Base-by-base conservation (phyloP, 2,113 vertebrate genomes). In the Alethe castanea region DNA sequence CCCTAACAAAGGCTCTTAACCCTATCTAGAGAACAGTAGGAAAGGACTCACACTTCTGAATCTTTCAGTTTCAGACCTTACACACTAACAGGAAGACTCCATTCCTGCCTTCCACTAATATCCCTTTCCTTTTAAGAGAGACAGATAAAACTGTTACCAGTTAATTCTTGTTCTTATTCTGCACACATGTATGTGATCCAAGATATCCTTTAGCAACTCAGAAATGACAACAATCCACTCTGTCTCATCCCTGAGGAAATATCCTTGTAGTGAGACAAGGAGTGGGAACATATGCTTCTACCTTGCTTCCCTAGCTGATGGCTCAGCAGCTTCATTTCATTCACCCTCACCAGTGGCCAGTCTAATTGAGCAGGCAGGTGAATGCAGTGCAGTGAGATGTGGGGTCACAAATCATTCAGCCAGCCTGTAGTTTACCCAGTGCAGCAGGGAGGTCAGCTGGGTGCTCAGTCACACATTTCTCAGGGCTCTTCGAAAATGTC, bases 211-310 rank as follows among this genome's bases (percentile, higher is more conserved):
- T 48, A 57, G 17, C 17, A 57, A 24, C n/a, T 66, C 47, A 26
- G 33, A 65, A 83, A 36, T 52, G 0, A 45, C 28, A 8, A 8
- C 1, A 2, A 3, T 38, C 17, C 22, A 35, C 56, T 84, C 64
- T 72, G 15, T 59, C 20, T 8, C 14, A 23, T 28, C 5, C 17
- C 53, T 54, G 31, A 61, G 14, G 13, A 19, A 64, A 25, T 5
- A 25, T 12, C 24, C 28, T 67, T 72, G 24, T 13, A 44, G 42
- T 14, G 31, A 77, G 48, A 57, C 14, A 19, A 67, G n/a, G 52
- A 44, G 18, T 0, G 2, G 48, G 14, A 57, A 22, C 4, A 9
- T 11, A 38, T 1, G 0, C n/a, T 53, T 57, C 11, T 48, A 9
- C 11, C 13, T 53, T 67, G 20, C 38, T 72, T 81, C 38, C 31